Percentiles rank a stretch among this genome's conserved stretches.
phyloP scores from a whole-genome alignment of 2,888 invertebrate species.

The Nyleta sp. region DNA sequence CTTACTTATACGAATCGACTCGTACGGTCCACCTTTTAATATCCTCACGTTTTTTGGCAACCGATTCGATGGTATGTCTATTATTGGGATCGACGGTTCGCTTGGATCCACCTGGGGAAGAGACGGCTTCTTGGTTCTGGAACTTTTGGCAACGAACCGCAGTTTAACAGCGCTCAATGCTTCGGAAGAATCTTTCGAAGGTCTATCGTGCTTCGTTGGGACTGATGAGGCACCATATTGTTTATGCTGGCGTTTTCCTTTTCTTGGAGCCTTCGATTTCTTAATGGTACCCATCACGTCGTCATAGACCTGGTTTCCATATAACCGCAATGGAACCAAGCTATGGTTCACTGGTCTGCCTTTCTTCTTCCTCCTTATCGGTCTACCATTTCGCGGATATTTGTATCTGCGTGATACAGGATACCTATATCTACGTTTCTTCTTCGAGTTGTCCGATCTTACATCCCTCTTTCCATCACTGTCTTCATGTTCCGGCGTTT shows the following conservation, averaged over 20 bases:
- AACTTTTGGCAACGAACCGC: not conserved
- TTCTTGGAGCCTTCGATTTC: conserved; percentile 65
- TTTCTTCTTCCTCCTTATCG: conserved; percentile 24
- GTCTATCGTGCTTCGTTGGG: not conserved
- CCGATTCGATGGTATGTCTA: not conserved
- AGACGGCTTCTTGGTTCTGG: not conserved
- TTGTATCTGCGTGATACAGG: conserved; percentile 3
- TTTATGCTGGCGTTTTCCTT: conserved; percentile 16
- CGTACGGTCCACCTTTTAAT: conserved; percentile 47
- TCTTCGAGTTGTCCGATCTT: conserved; percentile 1
- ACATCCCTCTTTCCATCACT: not conserved
- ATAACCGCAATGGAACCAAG: conserved; percentile 64
- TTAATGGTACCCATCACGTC: conserved; percentile 80
- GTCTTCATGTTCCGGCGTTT: conserved; percentile 71
- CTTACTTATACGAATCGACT: conserved; percentile 43
- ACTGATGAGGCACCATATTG: conserved; percentile 1
- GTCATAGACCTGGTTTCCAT: conserved; percentile 78
- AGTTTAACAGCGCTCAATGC: not conserved
- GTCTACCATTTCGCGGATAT: conserved; percentile 10
- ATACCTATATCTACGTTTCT: conserved; percentile 8
- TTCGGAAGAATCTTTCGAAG: not conserved
- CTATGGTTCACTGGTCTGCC: conserved; percentile 28
- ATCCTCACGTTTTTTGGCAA: conserved; percentile 46
- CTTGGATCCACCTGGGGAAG: too few species aligned
- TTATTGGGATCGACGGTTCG: too few species aligned